Evolutionary conservation across 2,888 invertebrate species (phyloP).

Genomic region (Agrotis ipsilon): DNA sequence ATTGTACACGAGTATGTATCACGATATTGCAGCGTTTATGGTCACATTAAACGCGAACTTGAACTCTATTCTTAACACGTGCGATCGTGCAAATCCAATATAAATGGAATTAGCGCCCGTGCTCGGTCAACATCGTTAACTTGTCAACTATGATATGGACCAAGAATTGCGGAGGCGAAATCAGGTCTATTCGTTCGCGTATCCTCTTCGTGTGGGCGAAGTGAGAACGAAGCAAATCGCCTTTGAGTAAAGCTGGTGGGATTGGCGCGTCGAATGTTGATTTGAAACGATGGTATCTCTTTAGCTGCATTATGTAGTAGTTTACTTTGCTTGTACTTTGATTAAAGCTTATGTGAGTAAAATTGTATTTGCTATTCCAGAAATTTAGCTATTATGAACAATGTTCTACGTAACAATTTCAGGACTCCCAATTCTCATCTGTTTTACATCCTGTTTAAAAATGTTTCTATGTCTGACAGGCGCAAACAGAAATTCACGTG

Average conservation of each 20-base stretch:
- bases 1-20: constrained; percentile 36
- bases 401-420: background rate
- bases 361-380: background rate
- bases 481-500: constrained; percentile 42
- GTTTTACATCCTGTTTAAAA: constrained; percentile 14
- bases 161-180: constrained; percentile 66
- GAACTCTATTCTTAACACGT: constrained; percentile 61
- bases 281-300: constrained; percentile 53
- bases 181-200: constrained; percentile 57
- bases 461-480: constrained; percentile 15
- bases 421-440: background rate
- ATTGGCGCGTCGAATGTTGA: constrained; percentile 64
- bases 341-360: constrained; percentile 3
- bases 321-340: constrained; percentile 27
- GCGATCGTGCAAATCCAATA: constrained; percentile 69
- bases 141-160: constrained; percentile 66
- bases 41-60: constrained; percentile 47
- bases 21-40: constrained; percentile 51
- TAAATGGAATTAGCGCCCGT: constrained; percentile 65
- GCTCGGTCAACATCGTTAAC: constrained; percentile 62
- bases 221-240: constrained; percentile 65
- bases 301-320: constrained; percentile 46
- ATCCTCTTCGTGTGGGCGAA: constrained; percentile 65
- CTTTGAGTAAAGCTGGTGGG: constrained; percentile 57
- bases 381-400: too few species aligned